phyloP scores from a whole-genome alignment of 2,888 invertebrate species.

The Bhutanitis thaidina region DNA sequence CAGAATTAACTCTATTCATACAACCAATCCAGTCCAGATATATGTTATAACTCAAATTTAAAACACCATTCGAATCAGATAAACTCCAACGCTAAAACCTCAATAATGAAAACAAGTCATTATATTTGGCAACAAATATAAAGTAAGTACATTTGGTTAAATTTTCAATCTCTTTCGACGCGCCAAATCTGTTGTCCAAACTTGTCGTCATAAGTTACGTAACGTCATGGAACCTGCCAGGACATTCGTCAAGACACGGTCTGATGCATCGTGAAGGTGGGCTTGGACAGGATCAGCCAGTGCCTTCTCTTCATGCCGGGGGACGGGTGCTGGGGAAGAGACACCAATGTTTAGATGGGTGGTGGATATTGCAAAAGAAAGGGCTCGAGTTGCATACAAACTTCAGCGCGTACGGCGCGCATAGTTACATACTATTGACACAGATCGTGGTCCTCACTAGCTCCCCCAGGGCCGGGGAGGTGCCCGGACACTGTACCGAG shows the following conservation, averaged over 20 bases:
- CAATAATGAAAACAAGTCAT: neutral
- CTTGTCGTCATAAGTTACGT: neutral
- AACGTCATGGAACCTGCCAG: neutral
- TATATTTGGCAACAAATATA: no score
- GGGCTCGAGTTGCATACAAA: no score
- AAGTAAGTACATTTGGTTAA: no score
- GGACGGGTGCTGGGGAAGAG: conserved; percentile 43
- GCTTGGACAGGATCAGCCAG: conserved; percentile 37
- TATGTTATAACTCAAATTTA: neutral
- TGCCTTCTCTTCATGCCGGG: conserved; percentile 46
- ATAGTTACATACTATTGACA: no score
- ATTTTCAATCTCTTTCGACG: neutral
- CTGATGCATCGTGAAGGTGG: conserved; percentile 17
- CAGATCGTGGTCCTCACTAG: no score
- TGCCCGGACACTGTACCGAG: no score
- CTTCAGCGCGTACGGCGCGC: no score
- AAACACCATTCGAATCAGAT: neutral
- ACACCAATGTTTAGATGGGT: conserved; percentile 6
- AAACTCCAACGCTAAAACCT: neutral
- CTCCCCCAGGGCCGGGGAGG: no score
- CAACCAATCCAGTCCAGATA: neutral
- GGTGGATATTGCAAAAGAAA: neutral
- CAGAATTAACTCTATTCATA: neutral
- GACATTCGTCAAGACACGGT: conserved; percentile 21
- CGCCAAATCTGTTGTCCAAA: neutral